Conservation (phyloP, 2,113 vertebrate species). For the Poeciliopsis retropinna region DNA sequence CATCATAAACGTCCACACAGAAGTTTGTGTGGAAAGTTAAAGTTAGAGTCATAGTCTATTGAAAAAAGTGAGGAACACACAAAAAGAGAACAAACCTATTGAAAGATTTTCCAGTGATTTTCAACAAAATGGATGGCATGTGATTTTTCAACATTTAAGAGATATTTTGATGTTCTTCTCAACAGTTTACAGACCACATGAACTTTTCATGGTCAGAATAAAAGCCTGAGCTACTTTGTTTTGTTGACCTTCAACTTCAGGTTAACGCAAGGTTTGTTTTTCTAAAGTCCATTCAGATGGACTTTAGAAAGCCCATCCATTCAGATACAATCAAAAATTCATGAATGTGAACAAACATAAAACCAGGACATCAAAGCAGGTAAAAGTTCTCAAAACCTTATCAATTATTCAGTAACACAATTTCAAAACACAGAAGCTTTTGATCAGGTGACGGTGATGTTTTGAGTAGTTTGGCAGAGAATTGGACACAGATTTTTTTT, state of each 20-base stretch:
- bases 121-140: no score
- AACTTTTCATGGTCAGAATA: neutral
- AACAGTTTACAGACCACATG: neutral
- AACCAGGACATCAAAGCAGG: slow-evolving; percentile 5
- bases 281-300: slow-evolving; percentile 27
- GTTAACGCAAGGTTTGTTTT: neutral
- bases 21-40: neutral
- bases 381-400: neutral
- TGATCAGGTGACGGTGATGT: slow-evolving; percentile 22
- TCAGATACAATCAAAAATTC: slow-evolving; percentile 35
- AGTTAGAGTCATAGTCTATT: neutral
- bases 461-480: neutral
- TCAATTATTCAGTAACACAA: slow-evolving; percentile 18
- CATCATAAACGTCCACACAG: no score
- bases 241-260: slow-evolving; percentile 5
- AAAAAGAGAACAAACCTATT: neutral
- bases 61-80: neutral
- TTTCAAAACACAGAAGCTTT: slow-evolving; percentile 27
- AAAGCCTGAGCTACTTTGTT: neutral
- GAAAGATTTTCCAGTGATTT: no score
- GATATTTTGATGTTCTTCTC: neutral
- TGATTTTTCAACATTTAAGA: neutral
- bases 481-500: neutral
- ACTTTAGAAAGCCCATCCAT: no score
- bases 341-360: slow-evolving; percentile 36